Conservation (phyloP, 2,888 invertebrate genomes). For the Holacanthella duospinosa region DNA sequence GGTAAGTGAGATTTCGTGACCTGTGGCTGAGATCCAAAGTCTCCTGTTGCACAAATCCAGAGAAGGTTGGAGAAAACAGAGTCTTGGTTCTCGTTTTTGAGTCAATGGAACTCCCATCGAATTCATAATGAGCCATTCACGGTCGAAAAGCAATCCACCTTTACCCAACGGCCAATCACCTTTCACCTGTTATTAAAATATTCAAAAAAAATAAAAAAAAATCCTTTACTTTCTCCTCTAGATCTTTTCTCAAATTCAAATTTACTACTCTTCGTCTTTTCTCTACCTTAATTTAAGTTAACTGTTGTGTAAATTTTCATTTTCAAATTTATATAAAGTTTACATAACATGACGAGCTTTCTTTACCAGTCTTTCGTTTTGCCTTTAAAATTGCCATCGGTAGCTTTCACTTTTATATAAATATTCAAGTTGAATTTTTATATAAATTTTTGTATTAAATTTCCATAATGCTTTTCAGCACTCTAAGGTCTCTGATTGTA, state of each 20-base stretch:
- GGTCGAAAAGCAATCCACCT: constrained; percentile 75
- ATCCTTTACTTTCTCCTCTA: background rate
- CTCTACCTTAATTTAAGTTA: background rate
- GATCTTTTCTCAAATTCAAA: background rate
- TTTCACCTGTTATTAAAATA: no score
- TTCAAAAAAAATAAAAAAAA: constrained; percentile 18
- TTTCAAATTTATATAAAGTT: background rate
- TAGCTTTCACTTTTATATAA: background rate
- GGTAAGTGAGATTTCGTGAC: background rate
- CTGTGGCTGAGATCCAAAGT: constrained; percentile 16
- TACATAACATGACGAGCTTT: background rate
- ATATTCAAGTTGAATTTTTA: background rate
- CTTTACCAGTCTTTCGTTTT: background rate
- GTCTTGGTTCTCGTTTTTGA: constrained; percentile 68
- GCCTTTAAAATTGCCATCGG: background rate
- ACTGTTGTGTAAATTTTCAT: background rate
- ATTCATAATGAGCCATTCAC: constrained; percentile 87
- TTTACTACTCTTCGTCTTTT: background rate
- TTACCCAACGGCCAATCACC: constrained; percentile 59
- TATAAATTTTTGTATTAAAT: background rate
- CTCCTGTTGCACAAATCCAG: constrained; percentile 47
- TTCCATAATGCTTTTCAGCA: background rate
- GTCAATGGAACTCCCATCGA: constrained; percentile 71
- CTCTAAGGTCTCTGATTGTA: background rate
- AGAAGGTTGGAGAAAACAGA: constrained; percentile 66